Evolutionary conservation across 2,888 invertebrate species (phyloP), one percentile per base, ranked within the genome.

Genomic region (Odontocolon sp.): DNA sequence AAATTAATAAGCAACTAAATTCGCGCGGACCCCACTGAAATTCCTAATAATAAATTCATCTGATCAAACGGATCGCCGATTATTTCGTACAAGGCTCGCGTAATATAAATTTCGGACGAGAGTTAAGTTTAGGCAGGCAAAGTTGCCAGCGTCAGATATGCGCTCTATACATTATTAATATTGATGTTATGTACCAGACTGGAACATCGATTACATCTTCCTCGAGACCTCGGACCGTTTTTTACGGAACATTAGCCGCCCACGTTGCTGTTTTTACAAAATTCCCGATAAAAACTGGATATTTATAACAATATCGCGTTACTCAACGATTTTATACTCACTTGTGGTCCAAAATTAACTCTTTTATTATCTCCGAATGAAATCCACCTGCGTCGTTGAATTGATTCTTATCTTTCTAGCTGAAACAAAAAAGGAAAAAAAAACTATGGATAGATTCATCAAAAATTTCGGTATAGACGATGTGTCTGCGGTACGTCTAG

Each of bases 121-220:
- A 69, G 36, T 57, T 63, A 26, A 57, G 36, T 59, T 59, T 64
- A 73, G 63, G 57, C 47, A 57, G 18, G 9, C 2, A 9, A 9
- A 68, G 47, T 31, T 18, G 26, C 26, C 38, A 76, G 11, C 47
- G 28, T 33, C 47, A 54, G 36, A 69, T 54, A 67, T 61, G 72
- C 36, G 45, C 40, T 14, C 45, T 52, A 6, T 52, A 6, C 45
- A 77, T 80, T 77, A 72, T 50, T n/a, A 77, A 80, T 77, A 79
- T 77, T 80, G 61, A 80, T 81, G 72, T 11, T 59, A 80, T 77
- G 50, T 80, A 82, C 73, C 71, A 80, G 81, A 82, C 82, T 79
- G 82, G 81, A 82, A 81, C 80, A 72, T 81, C 64, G 72, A 77
- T 79, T 77, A 61, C 21, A 64, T 26, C 38, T 52, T 59, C 40